These are phyloP conservation scores for Etheostoma nigrum DNA, from an alignment of 2,797 vertebrate species.

Conservation along the genomic window DNA sequence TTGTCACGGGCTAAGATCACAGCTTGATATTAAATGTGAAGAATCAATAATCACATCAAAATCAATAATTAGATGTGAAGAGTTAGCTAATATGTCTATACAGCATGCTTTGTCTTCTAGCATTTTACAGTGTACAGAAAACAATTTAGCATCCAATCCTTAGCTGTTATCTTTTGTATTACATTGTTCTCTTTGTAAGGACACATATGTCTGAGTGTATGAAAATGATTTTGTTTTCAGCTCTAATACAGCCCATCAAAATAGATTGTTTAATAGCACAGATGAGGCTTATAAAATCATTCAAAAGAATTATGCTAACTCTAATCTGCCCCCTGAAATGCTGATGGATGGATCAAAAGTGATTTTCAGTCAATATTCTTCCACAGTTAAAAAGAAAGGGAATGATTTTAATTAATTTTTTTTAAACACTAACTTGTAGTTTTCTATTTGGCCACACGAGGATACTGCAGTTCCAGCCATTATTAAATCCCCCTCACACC, in stretches of 20 bases:
- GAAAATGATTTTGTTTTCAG: background rate
- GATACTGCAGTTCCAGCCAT: constrained; percentile 59
- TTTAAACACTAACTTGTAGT: constrained; percentile 55
- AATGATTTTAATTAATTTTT: background rate
- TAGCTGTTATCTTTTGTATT: too few relatives aligned
- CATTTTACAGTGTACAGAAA: background rate
- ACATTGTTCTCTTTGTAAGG: background rate
- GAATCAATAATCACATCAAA: too few relatives aligned
- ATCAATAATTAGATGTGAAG: background rate
- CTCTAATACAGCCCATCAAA: background rate
- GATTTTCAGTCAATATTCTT: background rate
- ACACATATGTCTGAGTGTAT: background rate
- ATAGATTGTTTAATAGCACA: constrained; percentile 5
- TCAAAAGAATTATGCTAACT: background rate
- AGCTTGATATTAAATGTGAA: background rate
- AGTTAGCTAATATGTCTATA: background rate
- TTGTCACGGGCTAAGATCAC: background rate
- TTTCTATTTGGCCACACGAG: constrained; percentile 70
- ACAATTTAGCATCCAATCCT: background rate
- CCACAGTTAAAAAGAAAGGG: background rate
- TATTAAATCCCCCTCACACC: constrained; percentile 1
- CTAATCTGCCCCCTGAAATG: background rate
- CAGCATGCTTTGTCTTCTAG: background rate
- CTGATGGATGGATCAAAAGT: background rate
- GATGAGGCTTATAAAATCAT: constrained; percentile 5